Evolutionary conservation across 2,797 vertebrate species (phyloP).

Genomic region (Hydrophis major): DNA sequence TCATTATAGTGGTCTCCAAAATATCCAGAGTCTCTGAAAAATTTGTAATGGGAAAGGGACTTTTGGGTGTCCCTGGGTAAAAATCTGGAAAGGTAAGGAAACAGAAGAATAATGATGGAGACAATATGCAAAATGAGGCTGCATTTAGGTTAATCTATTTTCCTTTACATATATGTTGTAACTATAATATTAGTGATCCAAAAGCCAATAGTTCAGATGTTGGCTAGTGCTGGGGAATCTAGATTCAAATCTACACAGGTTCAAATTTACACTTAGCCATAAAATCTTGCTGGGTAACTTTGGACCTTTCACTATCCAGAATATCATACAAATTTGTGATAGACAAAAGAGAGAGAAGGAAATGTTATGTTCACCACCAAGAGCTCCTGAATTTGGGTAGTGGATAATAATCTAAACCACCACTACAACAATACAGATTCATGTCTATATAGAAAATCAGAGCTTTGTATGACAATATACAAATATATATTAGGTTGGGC

Average conservation of each 20-base stretch:
- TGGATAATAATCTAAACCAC: neutral
- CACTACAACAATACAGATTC: neutral
- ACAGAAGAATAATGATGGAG: conserved; percentile 28
- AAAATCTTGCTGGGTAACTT: neutral
- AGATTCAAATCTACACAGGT: neutral
- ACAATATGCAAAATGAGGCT: neutral
- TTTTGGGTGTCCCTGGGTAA: conserved; percentile 61
- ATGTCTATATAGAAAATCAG: neutral
- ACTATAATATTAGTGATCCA: too few relatives aligned
- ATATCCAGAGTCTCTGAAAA: conserved; percentile 55
- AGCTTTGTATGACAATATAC: neutral
- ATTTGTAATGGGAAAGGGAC: conserved; percentile 61
- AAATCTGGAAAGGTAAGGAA: conserved; percentile 58
- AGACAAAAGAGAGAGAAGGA: neutral
- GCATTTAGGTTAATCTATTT: neutral
- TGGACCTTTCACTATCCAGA: neutral
- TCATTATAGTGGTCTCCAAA: conserved; percentile 51
- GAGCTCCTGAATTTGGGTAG: neutral
- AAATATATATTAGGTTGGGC: neutral
- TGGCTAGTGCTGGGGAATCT: neutral
- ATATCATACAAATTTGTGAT: neutral
- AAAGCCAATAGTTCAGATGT: neutral
- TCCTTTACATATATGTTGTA: neutral
- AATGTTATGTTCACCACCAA: neutral
- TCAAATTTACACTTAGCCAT: neutral